These are phyloP conservation scores for Otolemur garnettii DNA, from an alignment of 2,113 vertebrate genomes.

Conservation along the genomic window DNA sequence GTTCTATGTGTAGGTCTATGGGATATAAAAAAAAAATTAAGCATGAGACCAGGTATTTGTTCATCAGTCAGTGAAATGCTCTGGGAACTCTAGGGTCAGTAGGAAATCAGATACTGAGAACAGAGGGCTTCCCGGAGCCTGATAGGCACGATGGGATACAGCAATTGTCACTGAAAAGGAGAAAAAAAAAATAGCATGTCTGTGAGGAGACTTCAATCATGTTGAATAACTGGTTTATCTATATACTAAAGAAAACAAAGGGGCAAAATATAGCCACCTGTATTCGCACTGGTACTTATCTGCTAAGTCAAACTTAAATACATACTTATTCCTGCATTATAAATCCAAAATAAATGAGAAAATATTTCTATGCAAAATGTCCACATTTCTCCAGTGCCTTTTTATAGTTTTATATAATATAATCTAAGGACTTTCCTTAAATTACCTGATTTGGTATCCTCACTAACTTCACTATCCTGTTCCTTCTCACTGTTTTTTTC, in stretches of 20 bases:
- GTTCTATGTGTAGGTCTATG: not conserved
- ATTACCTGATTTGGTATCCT: conserved; percentile 87
- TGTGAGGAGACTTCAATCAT: not conserved
- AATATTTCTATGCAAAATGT: not conserved
- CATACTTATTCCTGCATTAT: not conserved
- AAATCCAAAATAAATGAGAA: not conserved
- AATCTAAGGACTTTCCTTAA: not conserved
- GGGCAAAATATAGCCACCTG: not conserved
- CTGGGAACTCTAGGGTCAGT: not conserved
- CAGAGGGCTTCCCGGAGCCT: not conserved
- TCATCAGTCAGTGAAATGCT: not conserved
- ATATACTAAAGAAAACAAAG: not conserved
- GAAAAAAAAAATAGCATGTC: not conserved
- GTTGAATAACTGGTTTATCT: not conserved
- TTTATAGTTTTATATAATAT: not conserved
- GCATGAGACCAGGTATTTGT: not conserved
- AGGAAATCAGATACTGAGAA: not conserved
- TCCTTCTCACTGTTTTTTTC: conserved; percentile 88
- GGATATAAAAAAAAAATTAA: not conserved
- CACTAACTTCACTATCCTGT: conserved; percentile 81
- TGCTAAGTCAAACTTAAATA: not conserved
- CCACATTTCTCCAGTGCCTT: not conserved
- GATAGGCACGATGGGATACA: not conserved
- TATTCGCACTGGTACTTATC: not conserved
- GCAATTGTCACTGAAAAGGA: not conserved